A percentile compares a stretch with the other conserved stretches of the same genome.
Conservation (phyloP, 2,113 vertebrate species). For the Sciurus niger region DNA sequence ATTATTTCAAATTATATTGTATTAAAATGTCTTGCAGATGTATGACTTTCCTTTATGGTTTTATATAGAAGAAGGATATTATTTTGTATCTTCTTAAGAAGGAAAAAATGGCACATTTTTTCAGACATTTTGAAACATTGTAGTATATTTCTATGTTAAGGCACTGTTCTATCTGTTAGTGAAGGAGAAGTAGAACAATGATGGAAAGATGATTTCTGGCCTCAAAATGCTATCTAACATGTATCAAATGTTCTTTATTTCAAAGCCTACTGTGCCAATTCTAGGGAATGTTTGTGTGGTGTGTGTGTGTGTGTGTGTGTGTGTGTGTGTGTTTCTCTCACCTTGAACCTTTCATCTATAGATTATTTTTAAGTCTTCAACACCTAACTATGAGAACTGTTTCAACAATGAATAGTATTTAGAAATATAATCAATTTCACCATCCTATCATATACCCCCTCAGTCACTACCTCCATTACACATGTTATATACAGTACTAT, state of each 20-base stretch:
- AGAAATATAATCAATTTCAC: not conserved
- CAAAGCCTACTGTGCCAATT: not conserved
- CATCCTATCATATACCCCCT: not conserved
- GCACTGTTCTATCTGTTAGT: not conserved
- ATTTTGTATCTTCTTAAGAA: not conserved
- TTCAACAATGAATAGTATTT: not conserved
- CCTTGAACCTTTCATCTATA: not conserved
- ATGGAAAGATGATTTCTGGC: not conserved
- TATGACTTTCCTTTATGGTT: not conserved
- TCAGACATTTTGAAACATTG: not conserved
- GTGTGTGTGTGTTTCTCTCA: not conserved
- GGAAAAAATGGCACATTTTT: not conserved
- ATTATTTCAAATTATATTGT: not conserved
- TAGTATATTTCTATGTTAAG: not conserved
- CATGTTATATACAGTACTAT: not conserved
- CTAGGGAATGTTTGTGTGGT: not conserved
- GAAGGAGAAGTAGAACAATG: accelerated
- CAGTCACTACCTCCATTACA: not conserved
- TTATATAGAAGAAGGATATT: not conserved
- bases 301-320: not conserved
- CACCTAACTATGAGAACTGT: not conserved
- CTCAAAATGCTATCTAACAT: not conserved
- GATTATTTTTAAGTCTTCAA: not conserved
- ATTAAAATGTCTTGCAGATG: not conserved
- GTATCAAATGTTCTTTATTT: not conserved